These are phyloP conservation scores for Diploptera punctata DNA, from an alignment of 2,888 invertebrate species.

Conservation along the genomic window DNA sequence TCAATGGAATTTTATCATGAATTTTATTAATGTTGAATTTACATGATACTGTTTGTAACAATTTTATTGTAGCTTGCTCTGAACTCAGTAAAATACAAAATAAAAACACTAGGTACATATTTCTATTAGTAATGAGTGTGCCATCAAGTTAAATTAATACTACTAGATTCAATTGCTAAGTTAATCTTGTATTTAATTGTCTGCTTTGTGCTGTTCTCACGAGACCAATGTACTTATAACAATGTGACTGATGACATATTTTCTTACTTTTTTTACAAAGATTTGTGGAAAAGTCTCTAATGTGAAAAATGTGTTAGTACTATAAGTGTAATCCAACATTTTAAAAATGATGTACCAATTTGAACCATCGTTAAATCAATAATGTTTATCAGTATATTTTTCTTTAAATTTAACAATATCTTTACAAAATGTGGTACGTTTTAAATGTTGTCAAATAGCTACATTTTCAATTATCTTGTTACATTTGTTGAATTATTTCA, in stretches of 20 bases:
- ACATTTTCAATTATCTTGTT: background rate
- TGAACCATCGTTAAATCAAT: background rate
- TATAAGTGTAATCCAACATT: background rate
- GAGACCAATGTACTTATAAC: slow-evolving; percentile 20
- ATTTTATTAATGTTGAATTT: no score
- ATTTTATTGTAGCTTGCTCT: no score
- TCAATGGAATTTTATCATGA: no score
- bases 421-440: no score
- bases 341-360: background rate
- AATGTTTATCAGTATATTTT: background rate
- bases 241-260: slow-evolving; percentile 29
- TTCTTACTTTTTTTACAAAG: slow-evolving; percentile 27
- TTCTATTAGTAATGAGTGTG: no score
- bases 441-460: background rate
- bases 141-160: no score
- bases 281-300: slow-evolving; percentile 17
- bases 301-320: background rate
- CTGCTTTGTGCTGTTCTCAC: slow-evolving; percentile 1
- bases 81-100: no score
- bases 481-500: slow-evolving; percentile 14
- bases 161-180: slow-evolving; percentile 1
- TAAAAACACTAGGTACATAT: no score
- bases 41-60: no score
- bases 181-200: background rate
- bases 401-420: no score